Conservation (phyloP, 1,140 invertebrate species). For the Neuroterus valhalla region DNA sequence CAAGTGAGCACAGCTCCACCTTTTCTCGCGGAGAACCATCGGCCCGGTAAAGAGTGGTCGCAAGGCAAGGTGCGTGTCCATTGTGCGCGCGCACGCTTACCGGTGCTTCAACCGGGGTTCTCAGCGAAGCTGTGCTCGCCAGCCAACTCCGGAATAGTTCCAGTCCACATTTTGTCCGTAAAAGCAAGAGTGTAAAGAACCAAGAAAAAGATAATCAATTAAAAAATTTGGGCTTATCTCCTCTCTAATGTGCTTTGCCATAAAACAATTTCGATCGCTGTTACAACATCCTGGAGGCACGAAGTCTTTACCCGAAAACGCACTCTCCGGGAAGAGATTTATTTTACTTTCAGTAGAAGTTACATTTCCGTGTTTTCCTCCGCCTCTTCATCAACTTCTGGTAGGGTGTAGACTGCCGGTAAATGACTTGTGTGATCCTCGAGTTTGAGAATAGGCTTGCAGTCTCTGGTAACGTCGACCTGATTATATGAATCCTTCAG, state of each 20-base stretch:
- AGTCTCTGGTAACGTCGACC: slow-evolving; percentile 71
- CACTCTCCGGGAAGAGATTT: slow-evolving; percentile 11
- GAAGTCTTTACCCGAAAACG: slow-evolving; percentile 25
- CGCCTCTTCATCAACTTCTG: slow-evolving; percentile 79
- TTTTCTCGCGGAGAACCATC: no score
- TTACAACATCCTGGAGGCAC: slow-evolving; percentile 36
- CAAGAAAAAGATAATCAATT: not conserved
- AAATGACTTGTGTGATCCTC: slow-evolving; percentile 66
- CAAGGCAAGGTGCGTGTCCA: no score
- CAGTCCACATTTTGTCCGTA: no score
- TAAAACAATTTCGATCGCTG: slow-evolving; percentile 20
- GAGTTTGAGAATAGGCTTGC: slow-evolving; percentile 69
- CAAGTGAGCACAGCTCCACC: no score
- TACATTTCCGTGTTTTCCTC: slow-evolving; percentile 79
- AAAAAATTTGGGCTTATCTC: not conserved
- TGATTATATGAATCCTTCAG: slow-evolving; percentile 72
- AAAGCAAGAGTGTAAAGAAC: no score
- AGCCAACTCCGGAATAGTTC: no score
- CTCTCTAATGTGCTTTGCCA: not conserved
- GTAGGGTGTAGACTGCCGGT: slow-evolving; percentile 79
- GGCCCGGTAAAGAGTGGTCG: no score
- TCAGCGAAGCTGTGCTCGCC: no score
- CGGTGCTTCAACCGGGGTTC: no score
- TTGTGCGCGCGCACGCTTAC: no score
- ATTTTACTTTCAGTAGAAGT: slow-evolving; percentile 52